Conservation (phyloP, 2,888 invertebrate species). For the Spilosoma lubricipeda region DNA sequence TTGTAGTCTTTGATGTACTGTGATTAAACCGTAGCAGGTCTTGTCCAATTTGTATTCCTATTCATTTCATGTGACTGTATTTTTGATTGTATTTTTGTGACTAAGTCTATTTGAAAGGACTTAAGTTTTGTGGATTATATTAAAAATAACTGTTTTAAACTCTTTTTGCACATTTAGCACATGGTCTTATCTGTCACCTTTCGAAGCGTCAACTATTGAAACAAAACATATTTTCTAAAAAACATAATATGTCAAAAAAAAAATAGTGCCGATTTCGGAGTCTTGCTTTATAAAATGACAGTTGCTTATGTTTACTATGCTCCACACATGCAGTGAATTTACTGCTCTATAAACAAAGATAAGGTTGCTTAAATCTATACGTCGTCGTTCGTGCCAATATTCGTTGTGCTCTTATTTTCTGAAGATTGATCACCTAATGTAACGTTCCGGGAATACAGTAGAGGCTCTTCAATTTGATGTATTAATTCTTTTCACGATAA, state of each 20-base stretch:
- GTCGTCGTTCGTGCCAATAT: constrained; percentile 63
- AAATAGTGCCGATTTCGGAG: background rate
- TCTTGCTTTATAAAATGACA: constrained; percentile 26
- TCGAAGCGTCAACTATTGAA: too few species aligned
- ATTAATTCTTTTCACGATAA: constrained; percentile 27
- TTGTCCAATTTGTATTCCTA: constrained; percentile 41
- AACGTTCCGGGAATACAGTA: constrained; percentile 35
- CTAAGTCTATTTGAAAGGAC: background rate
- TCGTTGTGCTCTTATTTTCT: constrained; percentile 70
- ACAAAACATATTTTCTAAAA: background rate
- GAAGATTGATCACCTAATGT: constrained; percentile 62
- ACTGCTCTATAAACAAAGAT: constrained; percentile 82
- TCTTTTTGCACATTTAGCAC: too few species aligned
- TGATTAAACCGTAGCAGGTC: constrained; percentile 57
- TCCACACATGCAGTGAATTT: constrained; percentile 77
- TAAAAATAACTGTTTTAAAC: too few species aligned
- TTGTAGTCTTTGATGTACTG: constrained; percentile 66
- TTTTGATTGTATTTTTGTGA: constrained; percentile 17
- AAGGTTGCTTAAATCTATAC: constrained; percentile 74
- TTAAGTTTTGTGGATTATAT: background rate
- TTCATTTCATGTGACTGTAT: constrained; percentile 32
- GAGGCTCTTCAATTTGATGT: constrained; percentile 31
- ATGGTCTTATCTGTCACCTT: too few species aligned
- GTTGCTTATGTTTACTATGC: constrained; percentile 73
- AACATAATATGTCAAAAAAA: background rate